Base-by-base conservation (phyloP, 2,113 vertebrate genomes). In the Eira barbara region DNA sequence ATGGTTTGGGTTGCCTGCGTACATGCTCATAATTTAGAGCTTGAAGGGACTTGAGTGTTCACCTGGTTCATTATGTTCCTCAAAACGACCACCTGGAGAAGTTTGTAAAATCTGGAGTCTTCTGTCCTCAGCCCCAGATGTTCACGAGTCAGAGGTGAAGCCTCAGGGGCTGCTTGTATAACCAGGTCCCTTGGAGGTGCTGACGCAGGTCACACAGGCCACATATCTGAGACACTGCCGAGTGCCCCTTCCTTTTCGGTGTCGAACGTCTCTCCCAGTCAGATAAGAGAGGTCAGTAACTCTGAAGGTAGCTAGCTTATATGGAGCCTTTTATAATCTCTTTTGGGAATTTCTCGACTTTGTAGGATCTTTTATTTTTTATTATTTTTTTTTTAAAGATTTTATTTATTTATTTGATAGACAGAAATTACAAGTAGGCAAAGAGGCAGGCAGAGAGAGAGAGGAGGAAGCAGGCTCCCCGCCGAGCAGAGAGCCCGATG, bases 311-410 rank as follows among this genome's bases (percentile, higher is more conserved):
- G 59, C 36, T 57, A 36, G 39, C 29, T 83, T 89, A 13, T 59
- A 20, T 86, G 81, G 83, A 87, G 3, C 29, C 52, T 90, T 93
- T 79, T 29, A 52, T 69, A 63, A 34, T 65, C 91, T 82, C 63
- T 57, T 55, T 87, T 67, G 85, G 31, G 73, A 61, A 65, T 88
- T 65, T 65, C 29, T 65, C 13, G 65, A 84, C 10, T 20, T 78
- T 11, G 36, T 71, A 14, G 79, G 74, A 52, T 71, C 85, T 61
- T 96, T 96, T 78, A 25, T 71, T 81, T 61, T 96, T 96, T 78
- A 25, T n/a, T n/a, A n/a, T n/a, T n/a, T n/a, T n/a, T n/a, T n/a
- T n/a, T n/a, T n/a, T n/a, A n/a, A n/a, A n/a, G n/a, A n/a, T n/a
- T n/a, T n/a, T n/a, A n/a, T n/a, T n/a, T n/a, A n/a, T n/a, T n/a